A percentile compares a stretch with the other conserved stretches of the same genome.
Evolutionary conservation across 2,888 invertebrate genomes (phyloP).

Genomic region (Oscheius myriophilus): DNA sequence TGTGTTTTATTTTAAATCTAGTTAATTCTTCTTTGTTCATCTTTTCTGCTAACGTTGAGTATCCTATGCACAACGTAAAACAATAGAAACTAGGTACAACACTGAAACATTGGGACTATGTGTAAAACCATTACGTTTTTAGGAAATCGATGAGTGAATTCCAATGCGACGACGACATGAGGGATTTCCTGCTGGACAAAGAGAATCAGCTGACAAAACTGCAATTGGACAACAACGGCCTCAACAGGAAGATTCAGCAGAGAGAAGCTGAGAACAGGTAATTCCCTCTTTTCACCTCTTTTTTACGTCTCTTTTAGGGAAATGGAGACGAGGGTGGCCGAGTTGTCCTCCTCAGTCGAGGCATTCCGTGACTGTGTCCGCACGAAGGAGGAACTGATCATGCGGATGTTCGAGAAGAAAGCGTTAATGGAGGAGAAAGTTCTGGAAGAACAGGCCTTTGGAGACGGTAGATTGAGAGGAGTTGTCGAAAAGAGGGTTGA

Average conservation of each 20-base stretch:
- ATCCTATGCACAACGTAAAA: too few species aligned
- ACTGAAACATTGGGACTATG: too few species aligned
- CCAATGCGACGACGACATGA: slow-evolving; percentile 41
- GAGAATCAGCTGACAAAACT: slow-evolving; percentile 53
- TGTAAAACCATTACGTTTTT: too few species aligned
- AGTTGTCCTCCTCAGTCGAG: slow-evolving; percentile 56
- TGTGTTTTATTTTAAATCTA: too few species aligned
- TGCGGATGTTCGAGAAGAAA: slow-evolving; percentile 60
- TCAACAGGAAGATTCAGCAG: slow-evolving; percentile 50
- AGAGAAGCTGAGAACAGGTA: slow-evolving; percentile 56
- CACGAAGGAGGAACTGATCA: slow-evolving; percentile 57
- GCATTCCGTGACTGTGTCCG: slow-evolving; percentile 64
- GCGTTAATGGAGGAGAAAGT: slow-evolving; percentile 32
- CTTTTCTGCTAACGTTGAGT: too few species aligned
- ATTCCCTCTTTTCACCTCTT: slow-evolving; percentile 2
- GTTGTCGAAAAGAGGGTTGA: not conserved
- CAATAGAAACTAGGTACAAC: too few species aligned
- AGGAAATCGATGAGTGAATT: slow-evolving; percentile 30
- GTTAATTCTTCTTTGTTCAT: too few species aligned
- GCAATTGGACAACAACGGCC: slow-evolving; percentile 55
- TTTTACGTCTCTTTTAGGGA: slow-evolving; percentile 32
- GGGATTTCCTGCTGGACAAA: slow-evolving; percentile 49
- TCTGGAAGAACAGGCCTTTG: slow-evolving; percentile 15
- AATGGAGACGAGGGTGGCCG: slow-evolving; percentile 47
- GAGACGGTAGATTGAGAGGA: slow-evolving; percentile 15